Evolutionary conservation across 2,888 invertebrate species (phyloP).

Genomic region (Cheilosia vernalis): DNA sequence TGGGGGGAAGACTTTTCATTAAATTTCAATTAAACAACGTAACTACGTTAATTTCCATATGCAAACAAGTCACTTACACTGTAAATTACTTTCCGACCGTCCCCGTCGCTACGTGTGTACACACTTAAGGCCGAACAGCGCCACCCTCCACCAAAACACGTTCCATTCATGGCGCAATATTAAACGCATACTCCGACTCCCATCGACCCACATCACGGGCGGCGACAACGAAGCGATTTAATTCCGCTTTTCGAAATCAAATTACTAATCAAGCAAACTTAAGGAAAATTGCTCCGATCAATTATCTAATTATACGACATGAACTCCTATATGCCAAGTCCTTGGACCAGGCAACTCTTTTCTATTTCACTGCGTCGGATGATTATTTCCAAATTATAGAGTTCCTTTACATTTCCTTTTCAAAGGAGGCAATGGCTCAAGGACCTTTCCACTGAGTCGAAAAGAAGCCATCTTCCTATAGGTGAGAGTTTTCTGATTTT

Average conservation of each 20-base stretch:
- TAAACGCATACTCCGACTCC: background rate
- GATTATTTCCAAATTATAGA: slow-evolving; percentile 15
- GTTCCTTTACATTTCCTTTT: background rate
- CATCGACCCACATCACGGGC: background rate
- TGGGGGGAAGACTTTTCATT: slow-evolving; percentile 64
- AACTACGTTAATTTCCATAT: slow-evolving; percentile 71
- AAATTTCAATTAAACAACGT: slow-evolving; percentile 73
- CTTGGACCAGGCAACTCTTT: background rate
- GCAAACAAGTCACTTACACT: slow-evolving; percentile 73
- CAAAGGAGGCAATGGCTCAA: background rate
- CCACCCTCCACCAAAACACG: background rate
- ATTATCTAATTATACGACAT: slow-evolving; percentile 61
- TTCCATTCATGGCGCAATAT: background rate
- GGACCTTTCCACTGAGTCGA: background rate
- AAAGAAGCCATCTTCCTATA: background rate
- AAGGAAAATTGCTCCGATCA: slow-evolving; percentile 46
- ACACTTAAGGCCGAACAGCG: background rate
- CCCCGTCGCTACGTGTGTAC: slow-evolving; percentile 2
- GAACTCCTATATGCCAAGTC: slow-evolving; percentile 14
- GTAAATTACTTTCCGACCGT: slow-evolving; percentile 62
- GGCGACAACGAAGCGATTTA: slow-evolving; percentile 26
- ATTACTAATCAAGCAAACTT: slow-evolving; percentile 69
- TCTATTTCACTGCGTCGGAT: background rate
- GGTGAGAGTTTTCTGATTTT: slow-evolving; percentile 13
- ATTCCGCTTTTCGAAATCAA: slow-evolving; percentile 47